Conservation (phyloP, 2,797 vertebrate genomes). For the Tiaroga cobitis region DNA sequence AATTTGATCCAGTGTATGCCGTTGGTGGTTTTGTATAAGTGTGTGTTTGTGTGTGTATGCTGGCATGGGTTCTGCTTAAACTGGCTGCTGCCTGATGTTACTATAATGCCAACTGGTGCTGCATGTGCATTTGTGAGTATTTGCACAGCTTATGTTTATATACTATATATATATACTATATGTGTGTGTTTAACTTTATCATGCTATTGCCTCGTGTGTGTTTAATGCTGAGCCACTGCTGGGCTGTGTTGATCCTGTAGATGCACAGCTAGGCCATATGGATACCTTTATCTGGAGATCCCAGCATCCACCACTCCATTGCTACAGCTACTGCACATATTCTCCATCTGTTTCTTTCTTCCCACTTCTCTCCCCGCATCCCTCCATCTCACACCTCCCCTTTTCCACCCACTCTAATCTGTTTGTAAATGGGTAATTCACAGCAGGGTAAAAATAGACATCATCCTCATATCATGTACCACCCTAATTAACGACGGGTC, state of each 20-base stretch:
- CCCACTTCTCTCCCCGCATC: slow-evolving; percentile 48
- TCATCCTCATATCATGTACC: slow-evolving; percentile 47
- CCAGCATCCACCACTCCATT: slow-evolving; percentile 78
- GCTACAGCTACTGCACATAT: slow-evolving; percentile 75
- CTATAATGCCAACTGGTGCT: slow-evolving; percentile 27
- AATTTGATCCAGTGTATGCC: neutral
- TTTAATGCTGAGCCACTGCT: slow-evolving; percentile 39
- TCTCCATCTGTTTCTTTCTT: slow-evolving; percentile 62
- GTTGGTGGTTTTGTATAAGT: neutral
- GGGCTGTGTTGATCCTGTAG: slow-evolving; percentile 49
- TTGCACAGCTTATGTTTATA: slow-evolving; percentile 46
- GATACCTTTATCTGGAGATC: slow-evolving; percentile 77
- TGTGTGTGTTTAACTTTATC: slow-evolving; percentile 37
- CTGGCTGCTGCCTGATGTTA: slow-evolving; percentile 12
- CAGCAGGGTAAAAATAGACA: slow-evolving; percentile 54
- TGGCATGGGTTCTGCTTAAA: slow-evolving; percentile 21
- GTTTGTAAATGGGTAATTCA: slow-evolving; percentile 50
- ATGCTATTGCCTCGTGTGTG: slow-evolving; percentile 67
- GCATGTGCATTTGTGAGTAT: slow-evolving; percentile 56
- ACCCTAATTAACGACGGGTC: slow-evolving; percentile 50
- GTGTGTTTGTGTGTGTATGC: neutral
- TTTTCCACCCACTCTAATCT: slow-evolving; percentile 53
- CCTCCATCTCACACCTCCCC: slow-evolving; percentile 44
- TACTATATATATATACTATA: slow-evolving; percentile 18
- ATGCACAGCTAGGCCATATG: slow-evolving; percentile 79